A percentile compares a stretch with the other conserved stretches of the same genome.
Evolutionary conservation across 2,888 invertebrate species (phyloP).

Genomic region (Neocrepidodera transversa): DNA sequence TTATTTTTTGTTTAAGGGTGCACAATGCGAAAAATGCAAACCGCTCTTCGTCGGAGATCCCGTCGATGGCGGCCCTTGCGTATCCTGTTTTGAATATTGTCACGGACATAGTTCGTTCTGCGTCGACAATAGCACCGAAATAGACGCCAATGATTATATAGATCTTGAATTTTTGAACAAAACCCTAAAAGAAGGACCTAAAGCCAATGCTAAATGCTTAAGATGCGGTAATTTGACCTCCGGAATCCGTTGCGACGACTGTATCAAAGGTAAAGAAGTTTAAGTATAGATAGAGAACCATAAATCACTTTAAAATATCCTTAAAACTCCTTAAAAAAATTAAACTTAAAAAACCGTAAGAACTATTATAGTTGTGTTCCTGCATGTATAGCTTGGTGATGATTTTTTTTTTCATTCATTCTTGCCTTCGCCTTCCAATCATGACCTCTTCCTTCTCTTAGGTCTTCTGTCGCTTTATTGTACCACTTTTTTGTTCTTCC

Average conservation of each 20-base stretch:
- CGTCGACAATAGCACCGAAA: conserved; percentile 63
- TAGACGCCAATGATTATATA: conserved; percentile 54
- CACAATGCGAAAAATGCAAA: conserved; percentile 90
- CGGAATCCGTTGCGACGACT: conserved; percentile 83
- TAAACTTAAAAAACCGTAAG: too few species aligned
- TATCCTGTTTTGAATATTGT: conserved; percentile 88
- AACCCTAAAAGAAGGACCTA: conserved; percentile 72
- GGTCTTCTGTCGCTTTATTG: too few species aligned
- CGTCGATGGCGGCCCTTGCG: conserved; percentile 81
- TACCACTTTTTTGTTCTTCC: too few species aligned
- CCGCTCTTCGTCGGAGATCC: conserved; percentile 93
- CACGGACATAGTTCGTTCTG: conserved; percentile 87
- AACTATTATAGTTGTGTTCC: too few species aligned
- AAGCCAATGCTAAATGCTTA: conserved; percentile 79
- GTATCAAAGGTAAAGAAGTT: conserved; percentile 61
- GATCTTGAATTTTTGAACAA: conserved; percentile 44
- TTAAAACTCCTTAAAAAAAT: too few species aligned
- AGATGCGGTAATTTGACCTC: conserved; percentile 84
- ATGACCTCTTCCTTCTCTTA: too few species aligned
- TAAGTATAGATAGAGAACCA: too few species aligned
- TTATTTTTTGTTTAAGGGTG: conserved; percentile 67
- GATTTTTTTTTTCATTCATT: too few species aligned
- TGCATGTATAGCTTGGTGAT: too few species aligned
- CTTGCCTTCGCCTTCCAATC: too few species aligned
- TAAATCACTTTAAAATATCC: too few species aligned